Base-by-base conservation (phyloP, 2,888 invertebrate species). In the Ferdinandea cuprea region DNA sequence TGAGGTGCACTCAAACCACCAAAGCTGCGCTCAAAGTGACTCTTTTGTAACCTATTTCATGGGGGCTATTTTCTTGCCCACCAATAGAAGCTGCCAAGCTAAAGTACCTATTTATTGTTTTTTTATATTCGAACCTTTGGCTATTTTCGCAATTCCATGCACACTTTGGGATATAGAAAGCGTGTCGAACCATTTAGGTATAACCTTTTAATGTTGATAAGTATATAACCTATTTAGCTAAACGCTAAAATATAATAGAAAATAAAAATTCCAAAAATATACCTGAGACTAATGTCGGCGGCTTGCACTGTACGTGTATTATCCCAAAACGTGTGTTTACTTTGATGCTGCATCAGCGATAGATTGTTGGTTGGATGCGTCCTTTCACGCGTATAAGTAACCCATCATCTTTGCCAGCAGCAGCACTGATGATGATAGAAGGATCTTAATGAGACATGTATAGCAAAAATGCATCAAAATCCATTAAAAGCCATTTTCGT, bases 401-500 rank as follows among this genome's bases (percentile, higher is more conserved):
- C 65, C 77, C 71, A 81, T 77, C 77, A 76, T 80, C 68, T 69
- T 58, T 63, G 61, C 44, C 19, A 56, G 8, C 13, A 42, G n/a
- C n/a, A n/a, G n/a, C n/a, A n/a, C n/a, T n/a, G n/a, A 46, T 59
- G 71, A 52, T 81, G 77, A 32, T 66, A 40, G 52, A 71, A 66
- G 63, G 52, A 77, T 65, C 71, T 46, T 81, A 81, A 81, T 81
- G 77, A 78, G 72, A 78, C 72, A 68, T 78, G 56, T 78, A 73
- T 68, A 61, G 56, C 6, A 69, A 73, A 68, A 78, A 83, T 83
- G 78, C 83, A 78, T 88, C 86, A 87, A 88, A 89, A 89, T 89
- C 89, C 89, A 89, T 89, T 89, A 89, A 89, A 89, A 87, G 89
- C 89, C 88, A 89, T 89, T 89, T 89, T 88, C 87, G 88, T 88